Evolutionary conservation across 1,140 invertebrate species (phyloP).

Genomic region (Aphaenogaster floridana): DNA sequence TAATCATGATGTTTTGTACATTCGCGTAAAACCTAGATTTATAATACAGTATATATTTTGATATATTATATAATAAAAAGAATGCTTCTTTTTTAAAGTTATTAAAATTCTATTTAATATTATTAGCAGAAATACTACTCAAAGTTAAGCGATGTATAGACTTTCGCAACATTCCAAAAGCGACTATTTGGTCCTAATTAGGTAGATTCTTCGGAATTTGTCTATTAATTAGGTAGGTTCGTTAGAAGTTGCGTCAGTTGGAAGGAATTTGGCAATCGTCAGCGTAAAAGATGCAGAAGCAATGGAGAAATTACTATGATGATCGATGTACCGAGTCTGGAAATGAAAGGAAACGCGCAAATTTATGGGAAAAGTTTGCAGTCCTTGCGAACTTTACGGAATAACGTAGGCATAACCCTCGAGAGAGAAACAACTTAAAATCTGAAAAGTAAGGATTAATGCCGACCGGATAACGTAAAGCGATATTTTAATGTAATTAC

Average conservation of each 20-base stretch:
- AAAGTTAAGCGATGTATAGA: not conserved
- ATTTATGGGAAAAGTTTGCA: constrained; percentile 71
- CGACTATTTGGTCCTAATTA: constrained; percentile 43
- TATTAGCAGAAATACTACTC: not conserved
- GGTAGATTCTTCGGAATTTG: constrained; percentile 38
- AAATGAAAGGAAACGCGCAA: constrained; percentile 35
- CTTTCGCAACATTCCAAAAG: not conserved
- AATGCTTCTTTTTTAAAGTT: not conserved
- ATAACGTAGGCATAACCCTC: constrained; percentile 38
- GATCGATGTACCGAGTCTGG: constrained; percentile 63
- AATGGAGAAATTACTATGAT: constrained; percentile 65
- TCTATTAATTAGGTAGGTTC: constrained; percentile 49
- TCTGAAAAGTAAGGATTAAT: constrained; percentile 54
- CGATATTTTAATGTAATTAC: constrained; percentile 38
- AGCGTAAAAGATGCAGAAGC: constrained; percentile 48
- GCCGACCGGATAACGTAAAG: constrained; percentile 16
- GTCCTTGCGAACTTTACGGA: constrained; percentile 52
- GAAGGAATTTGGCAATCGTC: constrained; percentile 46
- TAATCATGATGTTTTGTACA: not conserved
- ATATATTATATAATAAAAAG: not conserved
- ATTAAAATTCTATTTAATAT: not conserved
- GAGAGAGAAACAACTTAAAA: constrained; percentile 33
- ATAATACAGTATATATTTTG: not conserved
- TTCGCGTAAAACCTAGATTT: not conserved
- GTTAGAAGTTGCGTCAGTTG: constrained; percentile 17